Evolutionary conservation across 53 echinoderm and acorn worm species (phyloP), one percentile per base, ranked within the genome.

Genomic region (Stichopus horrens): DNA sequence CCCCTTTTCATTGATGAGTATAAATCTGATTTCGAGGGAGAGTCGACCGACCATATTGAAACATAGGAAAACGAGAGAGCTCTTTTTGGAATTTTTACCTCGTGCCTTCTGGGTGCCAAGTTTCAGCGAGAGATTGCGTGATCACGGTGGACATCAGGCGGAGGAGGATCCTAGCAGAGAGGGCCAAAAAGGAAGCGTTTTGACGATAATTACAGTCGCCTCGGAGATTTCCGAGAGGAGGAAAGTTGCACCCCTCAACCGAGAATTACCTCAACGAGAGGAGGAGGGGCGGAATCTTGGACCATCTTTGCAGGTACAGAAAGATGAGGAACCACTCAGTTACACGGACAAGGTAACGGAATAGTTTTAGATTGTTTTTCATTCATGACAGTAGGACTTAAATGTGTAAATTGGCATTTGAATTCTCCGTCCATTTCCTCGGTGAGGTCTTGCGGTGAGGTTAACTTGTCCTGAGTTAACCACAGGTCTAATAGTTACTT

Each of bases 1-100:
- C n/a, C n/a, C n/a, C n/a, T 86, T 65, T 53, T 86, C 86, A 21
- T 52, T 86, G 37, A 10, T 23, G 13, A 86, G 21, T 23, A 53
- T 86, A 4, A 86, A 86, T 68, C 16, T 67, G 5, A 22, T 86
- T 5, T 76, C 22, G 20, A 76, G 76, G 63, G 63, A 63, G 7
- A 63, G 10, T 16, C 63, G 63, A 63, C 63, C 63, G 14, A 16
- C 63, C 63, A 63, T 63, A 0, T 0, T 63, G 16, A 63, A 16
- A 63, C 63, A 16, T 9, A 16, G 7, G 63, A 63, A 63, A 63
- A 63, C 16, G 14, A 63, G 63, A 13, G 63, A 63, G 63, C 5
- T 63, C 10, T 63, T 63, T 16, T 16, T 63, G 16, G 63, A 63
- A 63, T 13, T 63, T 63, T 63, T 63, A 16, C 63, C 63, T 63